Conservation (phyloP, 2,888 invertebrate genomes). For the Tubiluchus corallicola region DNA sequence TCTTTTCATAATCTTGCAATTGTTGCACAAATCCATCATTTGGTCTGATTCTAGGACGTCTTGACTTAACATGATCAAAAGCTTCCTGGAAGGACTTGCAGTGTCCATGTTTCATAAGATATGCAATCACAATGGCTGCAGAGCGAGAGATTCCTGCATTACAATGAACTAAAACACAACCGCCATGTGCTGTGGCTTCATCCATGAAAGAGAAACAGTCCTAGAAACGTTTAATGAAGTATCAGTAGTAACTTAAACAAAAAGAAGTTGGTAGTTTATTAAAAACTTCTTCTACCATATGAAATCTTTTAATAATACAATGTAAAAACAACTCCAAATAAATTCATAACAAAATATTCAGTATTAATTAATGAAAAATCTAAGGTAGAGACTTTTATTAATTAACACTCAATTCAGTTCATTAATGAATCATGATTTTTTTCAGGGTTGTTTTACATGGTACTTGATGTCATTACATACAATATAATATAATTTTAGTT, state of each 20-base stretch:
- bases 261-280: neutral
- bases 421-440: too few species aligned
- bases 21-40: conserved; percentile 61
- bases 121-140: conserved; percentile 55
- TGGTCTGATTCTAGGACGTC: conserved; percentile 49
- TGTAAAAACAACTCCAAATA: too few species aligned
- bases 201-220: conserved; percentile 44
- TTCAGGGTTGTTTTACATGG: too few species aligned
- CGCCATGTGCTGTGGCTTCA: conserved; percentile 31
- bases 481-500: too few species aligned
- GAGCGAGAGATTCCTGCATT: conserved; percentile 81
- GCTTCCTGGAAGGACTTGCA: conserved; percentile 42
- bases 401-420: neutral
- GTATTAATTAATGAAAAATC: too few species aligned
- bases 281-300: too few species aligned
- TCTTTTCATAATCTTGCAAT: conserved; percentile 32
- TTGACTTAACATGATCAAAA: conserved; percentile 43
- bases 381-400: too few species aligned
- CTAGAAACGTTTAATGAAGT: conserved; percentile 16
- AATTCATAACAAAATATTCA: too few species aligned
- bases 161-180: conserved; percentile 60
- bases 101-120: conserved; percentile 40
- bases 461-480: too few species aligned
- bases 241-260: too few species aligned
- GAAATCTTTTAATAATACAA: too few species aligned